Conservation (phyloP, 2,113 vertebrate genomes). For the Pangasianodon hypophthalmus region DNA sequence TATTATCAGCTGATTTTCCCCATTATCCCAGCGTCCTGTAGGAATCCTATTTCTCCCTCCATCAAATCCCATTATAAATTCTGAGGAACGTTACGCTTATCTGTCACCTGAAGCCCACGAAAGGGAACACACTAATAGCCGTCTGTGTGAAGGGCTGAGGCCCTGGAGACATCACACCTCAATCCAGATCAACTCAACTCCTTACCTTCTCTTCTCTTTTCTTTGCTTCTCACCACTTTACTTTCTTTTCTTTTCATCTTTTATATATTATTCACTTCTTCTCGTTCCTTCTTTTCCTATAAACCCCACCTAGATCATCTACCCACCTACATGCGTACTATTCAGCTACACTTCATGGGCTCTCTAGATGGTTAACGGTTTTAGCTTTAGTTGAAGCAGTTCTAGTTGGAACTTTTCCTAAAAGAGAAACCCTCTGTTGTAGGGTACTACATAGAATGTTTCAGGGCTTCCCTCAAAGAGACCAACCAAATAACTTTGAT, state of each 20-base stretch:
- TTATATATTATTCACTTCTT: neutral
- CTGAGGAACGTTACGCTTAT: conserved; percentile 47
- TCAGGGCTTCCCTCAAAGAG: neutral
- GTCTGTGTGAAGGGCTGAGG: conserved; percentile 1
- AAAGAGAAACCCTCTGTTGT: neutral
- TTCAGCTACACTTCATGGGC: neutral
- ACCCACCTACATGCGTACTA: neutral
- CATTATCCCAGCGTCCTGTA: conserved; percentile 45
- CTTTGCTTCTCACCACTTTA: conserved; percentile 70
- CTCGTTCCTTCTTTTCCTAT: neutral
- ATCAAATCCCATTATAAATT: conserved; percentile 50
- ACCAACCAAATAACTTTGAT: neutral
- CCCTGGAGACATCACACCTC: conserved; percentile 9
- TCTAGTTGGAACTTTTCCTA: neutral
- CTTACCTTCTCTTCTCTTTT: conserved; percentile 84
- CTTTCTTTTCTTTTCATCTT: conserved; percentile 19
- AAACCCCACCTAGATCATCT: neutral
- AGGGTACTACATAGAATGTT: neutral
- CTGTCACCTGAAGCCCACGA: conserved; percentile 58
- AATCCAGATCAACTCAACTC: conserved; percentile 83
- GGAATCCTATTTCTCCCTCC: conserved; percentile 49
- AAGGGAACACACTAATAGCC: conserved; percentile 52
- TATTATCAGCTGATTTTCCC: conserved; percentile 46
- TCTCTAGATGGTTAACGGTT: neutral
- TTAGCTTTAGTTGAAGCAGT: neutral